Evolutionary conservation across 2,113 vertebrate genomes (phyloP).

Genomic region (Gracilinanus agilis): DNA sequence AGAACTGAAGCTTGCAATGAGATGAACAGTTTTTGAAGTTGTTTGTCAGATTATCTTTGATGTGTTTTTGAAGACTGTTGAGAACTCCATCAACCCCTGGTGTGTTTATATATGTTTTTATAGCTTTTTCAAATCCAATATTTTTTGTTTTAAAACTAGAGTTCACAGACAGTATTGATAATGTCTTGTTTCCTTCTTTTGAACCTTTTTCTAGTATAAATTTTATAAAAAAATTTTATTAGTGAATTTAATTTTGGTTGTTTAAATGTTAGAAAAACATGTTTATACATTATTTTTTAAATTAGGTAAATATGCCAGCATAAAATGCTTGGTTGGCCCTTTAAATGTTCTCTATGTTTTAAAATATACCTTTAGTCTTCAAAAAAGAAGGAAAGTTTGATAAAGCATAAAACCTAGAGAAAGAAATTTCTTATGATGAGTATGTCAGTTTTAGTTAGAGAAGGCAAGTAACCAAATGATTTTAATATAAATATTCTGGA

Average conservation of each 20-base stretch:
- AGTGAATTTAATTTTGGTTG: neutral
- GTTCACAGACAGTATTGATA: constrained; percentile 61
- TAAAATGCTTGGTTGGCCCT: neutral
- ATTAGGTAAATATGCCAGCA: neutral
- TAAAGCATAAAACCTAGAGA: neutral
- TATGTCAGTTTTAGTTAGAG: neutral
- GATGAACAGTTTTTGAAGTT: constrained; percentile 77
- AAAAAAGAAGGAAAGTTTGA: neutral
- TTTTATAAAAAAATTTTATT: neutral
- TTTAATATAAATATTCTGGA: neutral
- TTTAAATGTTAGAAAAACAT: constrained; percentile 1
- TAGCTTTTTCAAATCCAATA: constrained; percentile 74
- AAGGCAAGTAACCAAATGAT: neutral
- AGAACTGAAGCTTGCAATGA: constrained; percentile 48
- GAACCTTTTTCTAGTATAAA: constrained; percentile 38
- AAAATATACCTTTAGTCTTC: neutral
- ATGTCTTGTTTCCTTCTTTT: constrained; percentile 50
- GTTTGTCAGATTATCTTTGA: constrained; percentile 76
- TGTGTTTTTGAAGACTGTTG: constrained; percentile 73
- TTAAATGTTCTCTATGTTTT: neutral
- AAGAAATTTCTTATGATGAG: neutral
- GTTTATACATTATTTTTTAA: neutral
- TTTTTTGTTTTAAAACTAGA: constrained; percentile 69
- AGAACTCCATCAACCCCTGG: constrained; percentile 75
- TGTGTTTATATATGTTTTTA: constrained; percentile 74